A percentile compares a stretch with the other conserved stretches of the same genome.
Evolutionary conservation across 2,888 invertebrate genomes (phyloP).

Genomic region (Melieria omissa): DNA sequence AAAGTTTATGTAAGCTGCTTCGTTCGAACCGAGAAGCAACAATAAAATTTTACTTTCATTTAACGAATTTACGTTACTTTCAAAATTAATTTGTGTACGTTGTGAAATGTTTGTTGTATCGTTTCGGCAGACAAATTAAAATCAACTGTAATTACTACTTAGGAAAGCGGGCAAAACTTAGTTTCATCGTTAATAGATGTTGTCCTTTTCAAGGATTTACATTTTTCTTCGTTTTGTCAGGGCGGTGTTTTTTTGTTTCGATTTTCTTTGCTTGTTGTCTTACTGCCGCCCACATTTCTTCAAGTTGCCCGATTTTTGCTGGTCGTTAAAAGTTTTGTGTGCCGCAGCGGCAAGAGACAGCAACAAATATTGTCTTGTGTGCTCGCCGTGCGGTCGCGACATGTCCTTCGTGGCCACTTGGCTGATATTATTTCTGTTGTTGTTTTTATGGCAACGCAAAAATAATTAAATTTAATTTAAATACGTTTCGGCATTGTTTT

Average conservation of each 20-base stretch:
- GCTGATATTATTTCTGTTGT: background rate
- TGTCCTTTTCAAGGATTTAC: slow-evolving; percentile 3
- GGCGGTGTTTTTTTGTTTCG: background rate
- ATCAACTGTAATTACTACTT: slow-evolving; percentile 38
- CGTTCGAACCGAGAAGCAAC: no score
- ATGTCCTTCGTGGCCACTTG: no score
- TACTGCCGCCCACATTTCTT: no score
- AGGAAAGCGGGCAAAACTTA: slow-evolving; percentile 6
- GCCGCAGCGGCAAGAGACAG: background rate
- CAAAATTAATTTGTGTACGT: slow-evolving; percentile 17
- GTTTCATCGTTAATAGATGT: slow-evolving; percentile 16
- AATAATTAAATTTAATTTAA: slow-evolving; percentile 62
- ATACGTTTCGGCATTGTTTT: slow-evolving; percentile 46
- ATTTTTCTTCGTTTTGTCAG: background rate
- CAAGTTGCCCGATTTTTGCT: background rate
- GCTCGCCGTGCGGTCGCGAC: no score
- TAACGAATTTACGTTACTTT: slow-evolving; percentile 9
- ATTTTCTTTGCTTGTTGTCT: background rate
- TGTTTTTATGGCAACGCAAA: slow-evolving; percentile 17
- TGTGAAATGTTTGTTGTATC: slow-evolving; percentile 19
- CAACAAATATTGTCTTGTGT: no score
- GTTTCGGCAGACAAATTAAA: slow-evolving; percentile 20
- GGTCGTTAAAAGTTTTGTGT: background rate
- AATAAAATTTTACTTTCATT: slow-evolving; percentile 20
- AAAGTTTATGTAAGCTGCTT: no score